Percentiles rank a stretch among this genome's conserved stretches.
Evolutionary conservation across 2,113 vertebrate genomes (phyloP).

Genomic region (Propithecus coquereli): DNA sequence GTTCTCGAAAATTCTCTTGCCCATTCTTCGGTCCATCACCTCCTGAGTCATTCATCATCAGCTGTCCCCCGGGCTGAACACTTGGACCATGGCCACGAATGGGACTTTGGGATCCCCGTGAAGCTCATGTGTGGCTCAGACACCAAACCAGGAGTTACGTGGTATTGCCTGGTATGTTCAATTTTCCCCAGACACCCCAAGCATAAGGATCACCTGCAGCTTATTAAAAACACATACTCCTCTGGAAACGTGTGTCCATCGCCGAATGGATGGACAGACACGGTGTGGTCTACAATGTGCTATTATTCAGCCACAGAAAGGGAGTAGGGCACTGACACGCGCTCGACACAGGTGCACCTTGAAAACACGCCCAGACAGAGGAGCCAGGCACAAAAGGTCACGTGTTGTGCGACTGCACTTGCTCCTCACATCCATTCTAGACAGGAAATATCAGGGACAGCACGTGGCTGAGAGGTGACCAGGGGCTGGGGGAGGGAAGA

Average conservation of each 20-base stretch:
- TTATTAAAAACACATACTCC: not conserved
- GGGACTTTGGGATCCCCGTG: not conserved
- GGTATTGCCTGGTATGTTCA: not conserved
- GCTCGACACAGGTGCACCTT: not conserved
- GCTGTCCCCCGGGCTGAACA: not conserved
- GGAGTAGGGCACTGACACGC: not conserved
- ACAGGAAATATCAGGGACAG: not conserved
- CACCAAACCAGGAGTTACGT: rapidly evolving
- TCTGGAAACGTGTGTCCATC: not conserved
- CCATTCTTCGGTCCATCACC: not conserved
- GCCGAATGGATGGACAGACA: not conserved
- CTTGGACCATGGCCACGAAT: not conserved
- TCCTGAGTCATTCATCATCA: not conserved
- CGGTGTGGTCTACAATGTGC: rapidly evolving
- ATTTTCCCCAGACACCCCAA: not conserved
- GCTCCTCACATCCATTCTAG: no score
- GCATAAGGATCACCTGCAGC: not conserved
- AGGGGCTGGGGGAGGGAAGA: no score
- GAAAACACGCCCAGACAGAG: not conserved
- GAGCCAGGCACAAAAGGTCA: not conserved
- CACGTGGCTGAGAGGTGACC: not conserved
- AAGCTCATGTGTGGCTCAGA: not conserved
- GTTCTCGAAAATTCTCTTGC: not conserved
- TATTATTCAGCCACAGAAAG: not conserved
- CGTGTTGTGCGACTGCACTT: rapidly evolving